Base-by-base conservation (phyloP, 2,888 invertebrate species). In the Celastrina argiolus region DNA sequence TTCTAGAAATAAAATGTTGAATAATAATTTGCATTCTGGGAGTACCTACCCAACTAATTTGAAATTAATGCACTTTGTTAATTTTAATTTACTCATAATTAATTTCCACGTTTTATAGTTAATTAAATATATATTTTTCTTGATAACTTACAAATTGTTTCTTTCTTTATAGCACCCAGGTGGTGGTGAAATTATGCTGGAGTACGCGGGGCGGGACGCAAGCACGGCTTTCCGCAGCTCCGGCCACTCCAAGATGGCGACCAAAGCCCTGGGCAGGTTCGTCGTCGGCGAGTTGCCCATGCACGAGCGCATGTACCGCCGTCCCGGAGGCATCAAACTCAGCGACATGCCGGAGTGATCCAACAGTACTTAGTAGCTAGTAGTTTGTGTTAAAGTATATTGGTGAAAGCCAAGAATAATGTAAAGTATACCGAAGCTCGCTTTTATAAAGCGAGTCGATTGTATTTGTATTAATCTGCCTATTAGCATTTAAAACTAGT, bases 181-280 rank as follows among this genome's bases (percentile, higher is more conserved):
- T 66, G 97, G 97, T 7, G 92, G 92, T 12, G 96, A 97, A 70
- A 92, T 97, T 18, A 93, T 97, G 74, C 81, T 96, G 74, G 97
- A 97, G 76, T 94, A 96, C 81, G 97, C 96, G 0, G 97, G 97
- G 0, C 92, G 95, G 12, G 97, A 97, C 81, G 97, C 96, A 0
- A 97, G 96, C 31, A 91, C 95, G 1, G 95, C 97, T 0, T 97
- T 97, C 85, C 92, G 95, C 16, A 94, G 96, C 63, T 94, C 95
- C 0, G 96, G 97, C 0, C 97, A 97, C 78, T 94, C 95, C 3
- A 88, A 90, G 14, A 90, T 87, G 69, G 96, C 96, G 0, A 83
- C 92, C 31, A 91, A 92, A 69, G 92, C 93, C 26, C 86, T 97
- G 69, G 93, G 94, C 56, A 92, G 93, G n/a, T 96, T 94, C 82